Evolutionary conservation across 1,140 invertebrate species (phyloP), one percentile per base, ranked within the genome.

Genomic region (Callitettix versicolor): DNA sequence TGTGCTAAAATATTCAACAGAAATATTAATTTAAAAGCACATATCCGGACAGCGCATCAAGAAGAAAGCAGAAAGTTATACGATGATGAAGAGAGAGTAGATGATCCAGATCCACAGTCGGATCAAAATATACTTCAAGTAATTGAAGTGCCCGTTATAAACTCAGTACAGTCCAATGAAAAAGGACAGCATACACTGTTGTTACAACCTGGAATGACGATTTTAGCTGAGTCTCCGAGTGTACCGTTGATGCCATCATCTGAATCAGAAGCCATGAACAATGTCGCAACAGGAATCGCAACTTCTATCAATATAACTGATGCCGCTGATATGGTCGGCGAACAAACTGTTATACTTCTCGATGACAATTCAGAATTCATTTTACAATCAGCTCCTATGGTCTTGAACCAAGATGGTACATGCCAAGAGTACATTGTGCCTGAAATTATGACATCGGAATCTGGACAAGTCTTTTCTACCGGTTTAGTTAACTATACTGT

Each of bases 1-100:
- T 86, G 84, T 65, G 70, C 75, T 38, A 81, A 80, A 65, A 69
- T 75, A 49, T 83, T 84, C 61, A 72, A 78, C 30, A 72, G 81
- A 38, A 78, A 79, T 60, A 68, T 72, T 6, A 79, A 80, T 64
- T 68, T 85, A 14, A 84, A 83, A 67, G 74, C 76, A 15, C 84
- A 86, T 65, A 71, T 85, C 58, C 77, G 79, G 64, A 71, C 71
- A 6, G 67, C 73, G 61, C 83, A 86, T 63, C 76, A 78, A 63
- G 69, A 76, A 55, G 73, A 76, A 50, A 50, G 17, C 56, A 34
- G 38, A 55, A 40, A 58, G 17, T 20, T 43, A 17, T 50, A 63
- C 36, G 65, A 65, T 48, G 63, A 62, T 30, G 60, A 63, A 48
- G 64, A 62, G 11, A 43, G 49, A 59, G 17, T 21, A 0, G 55